Evolutionary conservation across 2,113 vertebrate species (phyloP).

Genomic region (Poeciliopsis prolifica): DNA sequence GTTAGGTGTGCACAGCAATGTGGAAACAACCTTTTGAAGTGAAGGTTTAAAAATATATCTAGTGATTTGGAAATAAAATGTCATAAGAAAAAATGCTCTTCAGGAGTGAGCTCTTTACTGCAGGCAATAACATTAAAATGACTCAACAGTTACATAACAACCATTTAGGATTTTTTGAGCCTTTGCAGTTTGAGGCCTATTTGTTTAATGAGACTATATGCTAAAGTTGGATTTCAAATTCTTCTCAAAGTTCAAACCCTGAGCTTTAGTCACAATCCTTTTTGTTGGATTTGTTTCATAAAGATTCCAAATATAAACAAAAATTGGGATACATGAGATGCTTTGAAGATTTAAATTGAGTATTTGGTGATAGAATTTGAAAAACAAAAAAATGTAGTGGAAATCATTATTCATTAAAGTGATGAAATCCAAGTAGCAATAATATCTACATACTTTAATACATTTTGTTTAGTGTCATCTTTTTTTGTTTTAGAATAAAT

Average conservation of each 20-base stretch:
- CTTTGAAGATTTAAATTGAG: no score
- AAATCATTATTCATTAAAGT: no score
- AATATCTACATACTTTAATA: no score
- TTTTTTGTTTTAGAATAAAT: no score
- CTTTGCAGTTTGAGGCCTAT: neutral
- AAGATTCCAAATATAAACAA: no score
- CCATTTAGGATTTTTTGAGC: neutral
- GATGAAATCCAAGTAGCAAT: no score
- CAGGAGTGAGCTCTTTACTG: neutral
- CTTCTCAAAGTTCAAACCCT: neutral
- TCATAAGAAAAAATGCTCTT: neutral
- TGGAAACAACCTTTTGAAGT: neutral
- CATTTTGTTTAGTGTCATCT: no score
- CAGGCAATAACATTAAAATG: neutral
- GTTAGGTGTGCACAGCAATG: neutral
- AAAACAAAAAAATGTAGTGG: no score
- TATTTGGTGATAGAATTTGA: no score
- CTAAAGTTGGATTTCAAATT: neutral
- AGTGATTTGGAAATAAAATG: neutral
- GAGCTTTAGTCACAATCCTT: neutral
- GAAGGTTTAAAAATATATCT: neutral
- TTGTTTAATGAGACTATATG: neutral
- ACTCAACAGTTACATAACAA: neutral
- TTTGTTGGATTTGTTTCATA: neutral
- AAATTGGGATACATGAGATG: no score